A percentile compares a stretch with the other conserved stretches of the same genome.
These are phyloP conservation scores for Anoplophora glabripennis DNA, from an alignment of 1,140 invertebrate genomes.

Conservation along the genomic window DNA sequence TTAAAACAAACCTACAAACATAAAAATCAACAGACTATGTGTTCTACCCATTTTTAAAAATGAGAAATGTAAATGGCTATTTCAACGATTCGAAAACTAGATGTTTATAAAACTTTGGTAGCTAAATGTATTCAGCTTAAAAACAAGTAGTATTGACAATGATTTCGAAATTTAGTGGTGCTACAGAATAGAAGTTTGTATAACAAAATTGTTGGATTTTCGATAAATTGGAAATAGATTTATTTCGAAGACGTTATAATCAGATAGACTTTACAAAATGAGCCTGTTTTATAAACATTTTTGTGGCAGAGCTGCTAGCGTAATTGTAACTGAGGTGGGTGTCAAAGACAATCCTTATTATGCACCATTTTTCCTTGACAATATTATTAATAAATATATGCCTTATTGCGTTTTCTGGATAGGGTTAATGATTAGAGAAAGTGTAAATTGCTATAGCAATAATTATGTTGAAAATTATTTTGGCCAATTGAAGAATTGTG, in stretches of 20 bases:
- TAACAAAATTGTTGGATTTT: too few relatives aligned
- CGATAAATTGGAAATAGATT: too few relatives aligned
- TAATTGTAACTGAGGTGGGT: background rate
- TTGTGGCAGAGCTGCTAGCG: background rate
- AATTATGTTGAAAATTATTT: conserved; percentile 17
- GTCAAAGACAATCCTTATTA: background rate
- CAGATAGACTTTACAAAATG: background rate
- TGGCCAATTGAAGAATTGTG: conserved; percentile 12
- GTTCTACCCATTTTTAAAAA: conserved; percentile 21
- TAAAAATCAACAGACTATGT: too few relatives aligned
- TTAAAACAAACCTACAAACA: too few relatives aligned
- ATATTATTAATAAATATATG: conserved; percentile 13
- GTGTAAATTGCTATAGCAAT: conserved; percentile 2
- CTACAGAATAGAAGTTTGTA: too few relatives aligned
- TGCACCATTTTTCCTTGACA: background rate
- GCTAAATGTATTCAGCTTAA: background rate
- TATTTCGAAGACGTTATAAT: background rate
- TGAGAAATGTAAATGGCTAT: background rate
- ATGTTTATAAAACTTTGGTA: too few relatives aligned
- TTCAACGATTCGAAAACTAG: too few relatives aligned
- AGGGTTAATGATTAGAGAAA: conserved; percentile 1
- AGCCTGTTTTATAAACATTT: conserved; percentile 6
- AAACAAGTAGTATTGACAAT: background rate
- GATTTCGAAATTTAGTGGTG: too few relatives aligned
- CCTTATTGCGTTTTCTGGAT: conserved; percentile 13